These are phyloP conservation scores for Notodonta dromedarius DNA, from an alignment of 2,888 invertebrate genomes.

Conservation along the genomic window DNA sequence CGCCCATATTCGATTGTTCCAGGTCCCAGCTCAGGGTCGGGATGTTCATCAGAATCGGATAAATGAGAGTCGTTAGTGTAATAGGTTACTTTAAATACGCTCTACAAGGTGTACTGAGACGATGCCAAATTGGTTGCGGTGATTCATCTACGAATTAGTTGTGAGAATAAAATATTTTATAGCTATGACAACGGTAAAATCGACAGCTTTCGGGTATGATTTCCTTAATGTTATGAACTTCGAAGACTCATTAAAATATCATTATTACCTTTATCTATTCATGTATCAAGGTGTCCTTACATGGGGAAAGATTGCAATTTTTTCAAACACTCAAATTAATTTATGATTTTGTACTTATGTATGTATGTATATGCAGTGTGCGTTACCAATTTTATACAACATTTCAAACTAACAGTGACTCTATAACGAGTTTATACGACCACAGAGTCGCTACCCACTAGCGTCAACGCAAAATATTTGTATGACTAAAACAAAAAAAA, in stretches of 20 bases:
- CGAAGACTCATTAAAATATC: background rate
- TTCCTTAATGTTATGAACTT: conserved; percentile 13
- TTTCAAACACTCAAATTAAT: too few species aligned
- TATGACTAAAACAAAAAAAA: background rate
- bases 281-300: background rate
- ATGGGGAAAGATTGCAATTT: conserved; percentile 29
- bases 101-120: conserved; percentile 38
- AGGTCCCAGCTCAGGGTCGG: conserved; percentile 86
- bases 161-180: conserved; percentile 36
- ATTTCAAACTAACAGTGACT: too few species aligned
- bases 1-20: conserved; percentile 40
- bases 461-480: too few species aligned
- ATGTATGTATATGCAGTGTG: too few species aligned
- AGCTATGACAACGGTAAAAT: conserved; percentile 27
- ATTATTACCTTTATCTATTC: background rate
- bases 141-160: conserved; percentile 36
- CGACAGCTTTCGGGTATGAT: conserved; percentile 20
- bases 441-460: too few species aligned
- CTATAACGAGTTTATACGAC: too few species aligned
- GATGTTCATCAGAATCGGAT: conserved; percentile 85
- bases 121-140: conserved; percentile 45
- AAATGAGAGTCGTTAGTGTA: conserved; percentile 58
- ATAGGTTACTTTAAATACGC: conserved; percentile 45
- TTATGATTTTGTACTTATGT: too few species aligned
- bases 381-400: too few species aligned